A percentile compares a stretch with the other conserved stretches of the same genome.
Evolutionary conservation across 1,140 invertebrate genomes (phyloP).

Genomic region (Dreissena polymorpha): DNA sequence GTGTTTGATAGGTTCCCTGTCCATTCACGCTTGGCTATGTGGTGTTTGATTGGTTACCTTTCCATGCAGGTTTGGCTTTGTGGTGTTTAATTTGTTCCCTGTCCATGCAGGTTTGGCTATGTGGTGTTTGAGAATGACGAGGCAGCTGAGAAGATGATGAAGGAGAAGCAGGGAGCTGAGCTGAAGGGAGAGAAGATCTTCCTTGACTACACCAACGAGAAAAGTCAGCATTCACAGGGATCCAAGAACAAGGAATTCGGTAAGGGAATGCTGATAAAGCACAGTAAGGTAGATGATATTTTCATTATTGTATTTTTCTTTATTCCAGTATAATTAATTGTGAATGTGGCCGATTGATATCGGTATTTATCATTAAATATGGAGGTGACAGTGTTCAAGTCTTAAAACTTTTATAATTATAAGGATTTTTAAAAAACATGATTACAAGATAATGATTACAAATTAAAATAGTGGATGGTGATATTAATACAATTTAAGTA

Average conservation of each 20-base stretch:
- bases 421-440: no score
- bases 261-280: not conserved
- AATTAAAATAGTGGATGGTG: no score
- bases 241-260: slow-evolving; percentile 39
- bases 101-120: slow-evolving; percentile 70
- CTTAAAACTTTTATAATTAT: no score
- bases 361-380: no score
- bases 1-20: not conserved
- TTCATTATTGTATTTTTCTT: no score
- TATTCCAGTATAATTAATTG: no score
- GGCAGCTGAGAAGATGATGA: slow-evolving; percentile 63
- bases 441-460: no score
- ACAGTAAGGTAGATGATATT: no score
- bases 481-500: no score
- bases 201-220: slow-evolving; percentile 64
- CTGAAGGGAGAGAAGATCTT: slow-evolving; percentile 70
- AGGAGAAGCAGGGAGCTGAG: slow-evolving; percentile 71
- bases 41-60: not conserved
- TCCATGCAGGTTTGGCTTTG: not conserved
- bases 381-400: no score
- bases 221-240: slow-evolving; percentile 41
- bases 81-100: slow-evolving; percentile 17
- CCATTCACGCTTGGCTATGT: not conserved
- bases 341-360: no score
- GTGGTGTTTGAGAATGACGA: slow-evolving; percentile 68